Percentiles rank a stretch among this genome's conserved stretches.
Evolutionary conservation across 2,888 invertebrate species (phyloP).

Genomic region (Dyspetes luteomarginatus): DNA sequence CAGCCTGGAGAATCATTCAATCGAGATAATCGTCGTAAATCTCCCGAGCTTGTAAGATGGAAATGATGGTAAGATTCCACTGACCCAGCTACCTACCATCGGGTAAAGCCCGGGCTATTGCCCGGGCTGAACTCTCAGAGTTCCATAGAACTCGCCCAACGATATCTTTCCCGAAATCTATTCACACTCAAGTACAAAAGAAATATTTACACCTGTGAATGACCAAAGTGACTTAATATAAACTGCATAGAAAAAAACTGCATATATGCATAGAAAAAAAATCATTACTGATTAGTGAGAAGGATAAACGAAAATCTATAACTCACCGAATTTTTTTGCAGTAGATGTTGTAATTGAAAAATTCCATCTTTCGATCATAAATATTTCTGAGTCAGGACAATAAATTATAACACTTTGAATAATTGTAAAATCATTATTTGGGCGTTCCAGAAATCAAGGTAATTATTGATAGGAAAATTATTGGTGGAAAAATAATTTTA

Average conservation of each 20-base stretch:
- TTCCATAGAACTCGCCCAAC: not conserved
- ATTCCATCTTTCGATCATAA: too few species aligned
- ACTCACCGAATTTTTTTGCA: not conserved
- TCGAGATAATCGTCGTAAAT: conserved; percentile 32
- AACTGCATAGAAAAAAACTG: not conserved
- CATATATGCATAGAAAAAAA: not conserved
- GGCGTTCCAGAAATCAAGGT: too few species aligned
- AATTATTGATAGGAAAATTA: too few species aligned
- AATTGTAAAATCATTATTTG: too few species aligned
- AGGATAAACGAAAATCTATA: not conserved
- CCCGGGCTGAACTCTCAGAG: not conserved
- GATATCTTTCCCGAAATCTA: not conserved
- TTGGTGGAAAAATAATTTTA: too few species aligned
- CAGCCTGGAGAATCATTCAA: conserved; percentile 20
- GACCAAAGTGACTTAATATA: too few species aligned
- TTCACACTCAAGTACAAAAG: not conserved
- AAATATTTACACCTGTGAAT: too few species aligned
- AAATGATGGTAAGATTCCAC: conserved; percentile 39
- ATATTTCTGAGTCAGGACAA: too few species aligned
- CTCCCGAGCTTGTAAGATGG: not conserved
- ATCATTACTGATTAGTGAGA: too few species aligned
- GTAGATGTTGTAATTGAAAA: too few species aligned
- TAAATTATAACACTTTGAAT: too few species aligned
- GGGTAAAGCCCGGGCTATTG: not conserved
- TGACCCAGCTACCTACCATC: too few species aligned